Evolutionary conservation across 2,113 vertebrate species (phyloP).

Genomic region (Psittacus erithacus): DNA sequence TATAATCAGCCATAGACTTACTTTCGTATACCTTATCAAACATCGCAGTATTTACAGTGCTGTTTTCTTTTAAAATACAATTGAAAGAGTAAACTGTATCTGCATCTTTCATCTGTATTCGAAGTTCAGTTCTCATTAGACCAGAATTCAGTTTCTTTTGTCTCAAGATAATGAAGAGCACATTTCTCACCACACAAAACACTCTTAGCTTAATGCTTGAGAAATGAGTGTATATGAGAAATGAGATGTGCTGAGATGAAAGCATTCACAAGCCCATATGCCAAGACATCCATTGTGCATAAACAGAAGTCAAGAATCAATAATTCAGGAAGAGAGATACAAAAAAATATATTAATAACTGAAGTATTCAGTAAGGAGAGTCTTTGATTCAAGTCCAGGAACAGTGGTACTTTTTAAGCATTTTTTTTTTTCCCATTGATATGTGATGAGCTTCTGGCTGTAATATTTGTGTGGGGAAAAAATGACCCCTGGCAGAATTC

Average conservation of each 20-base stretch:
- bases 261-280: background rate
- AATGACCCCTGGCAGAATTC: rapidly evolving
- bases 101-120: background rate
- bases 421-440: background rate
- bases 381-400: background rate
- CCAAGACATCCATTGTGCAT: background rate
- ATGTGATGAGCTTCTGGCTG: background rate
- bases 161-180: background rate
- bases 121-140: background rate
- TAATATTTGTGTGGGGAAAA: background rate
- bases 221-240: background rate
- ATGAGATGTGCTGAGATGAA: background rate
- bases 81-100: background rate
- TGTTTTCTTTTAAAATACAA: background rate
- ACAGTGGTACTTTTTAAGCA: background rate
- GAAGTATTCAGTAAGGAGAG: background rate
- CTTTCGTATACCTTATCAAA: background rate
- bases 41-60: background rate
- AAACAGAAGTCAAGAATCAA: background rate
- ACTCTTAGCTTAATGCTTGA: background rate
- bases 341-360: background rate
- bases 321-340: background rate
- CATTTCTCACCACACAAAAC: background rate
- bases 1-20: background rate
- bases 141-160: background rate